These are phyloP conservation scores for Hyles vespertilio DNA, from an alignment of 1,140 invertebrate species.

Conservation along the genomic window DNA sequence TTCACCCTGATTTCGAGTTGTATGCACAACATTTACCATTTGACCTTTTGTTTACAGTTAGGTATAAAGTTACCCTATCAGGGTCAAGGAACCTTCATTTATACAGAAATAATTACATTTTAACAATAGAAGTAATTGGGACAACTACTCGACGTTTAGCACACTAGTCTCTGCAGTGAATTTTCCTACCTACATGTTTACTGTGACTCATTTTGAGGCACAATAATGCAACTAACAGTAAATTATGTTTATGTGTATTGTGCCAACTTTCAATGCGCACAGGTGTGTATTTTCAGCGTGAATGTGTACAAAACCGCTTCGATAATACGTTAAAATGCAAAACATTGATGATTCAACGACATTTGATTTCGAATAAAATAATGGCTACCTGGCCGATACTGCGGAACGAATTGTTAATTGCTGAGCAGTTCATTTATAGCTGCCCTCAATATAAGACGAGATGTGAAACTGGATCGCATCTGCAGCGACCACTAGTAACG, in stretches of 20 bases:
- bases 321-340: conserved; percentile 30
- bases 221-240: conserved; percentile 4
- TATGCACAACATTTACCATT: conserved; percentile 21
- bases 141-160: neutral
- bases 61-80: conserved; percentile 29
- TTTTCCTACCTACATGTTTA: conserved; percentile 3
- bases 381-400: conserved; percentile 36
- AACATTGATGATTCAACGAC: conserved; percentile 52
- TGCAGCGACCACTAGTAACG: conserved; percentile 35
- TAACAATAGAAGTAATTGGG: no score
- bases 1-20: conserved; percentile 51
- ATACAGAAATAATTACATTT: neutral
- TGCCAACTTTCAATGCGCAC: conserved; percentile 26
- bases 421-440: conserved; percentile 52
- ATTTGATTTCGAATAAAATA: conserved; percentile 28
- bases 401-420: conserved; percentile 47
- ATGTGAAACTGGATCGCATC: conserved; percentile 62
- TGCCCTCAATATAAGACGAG: conserved; percentile 44
- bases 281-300: conserved; percentile 17
- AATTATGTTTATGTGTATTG: conserved; percentile 15
- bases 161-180: neutral
- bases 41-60: conserved; percentile 37
- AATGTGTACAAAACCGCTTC: conserved; percentile 10
- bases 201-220: conserved; percentile 12
- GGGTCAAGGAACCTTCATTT: conserved; percentile 37